phyloP scores from a whole-genome alignment of 2,888 invertebrate species.

The Zhuqinia jingwanae region DNA sequence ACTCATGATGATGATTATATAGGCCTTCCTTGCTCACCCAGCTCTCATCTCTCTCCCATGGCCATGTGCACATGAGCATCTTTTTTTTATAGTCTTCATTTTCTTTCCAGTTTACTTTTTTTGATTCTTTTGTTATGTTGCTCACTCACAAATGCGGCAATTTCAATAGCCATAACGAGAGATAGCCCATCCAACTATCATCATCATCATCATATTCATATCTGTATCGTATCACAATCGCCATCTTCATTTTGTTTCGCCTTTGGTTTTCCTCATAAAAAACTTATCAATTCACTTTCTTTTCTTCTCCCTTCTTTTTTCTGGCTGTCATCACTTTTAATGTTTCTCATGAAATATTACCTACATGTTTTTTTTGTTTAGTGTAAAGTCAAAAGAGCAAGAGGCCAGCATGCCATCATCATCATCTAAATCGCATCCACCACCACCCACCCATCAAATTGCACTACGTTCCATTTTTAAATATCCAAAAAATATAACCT shows the following conservation, averaged over 20 bases:
- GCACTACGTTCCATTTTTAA: slow-evolving; percentile 34
- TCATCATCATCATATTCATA: slow-evolving; percentile 41
- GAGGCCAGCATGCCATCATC: not conserved
- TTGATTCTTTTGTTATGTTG: slow-evolving; percentile 13
- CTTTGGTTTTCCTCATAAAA: slow-evolving; percentile 45
- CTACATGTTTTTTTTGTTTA: not conserved
- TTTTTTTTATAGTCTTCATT: not conserved
- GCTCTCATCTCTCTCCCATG: slow-evolving; percentile 25
- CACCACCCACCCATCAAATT: slow-evolving; percentile 39
- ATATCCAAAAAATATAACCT: too few species aligned
- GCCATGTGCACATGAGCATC: slow-evolving; percentile 41
- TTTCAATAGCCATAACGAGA: not conserved
- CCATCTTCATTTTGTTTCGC: slow-evolving; percentile 11
- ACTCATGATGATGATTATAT: too few species aligned
- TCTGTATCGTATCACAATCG: slow-evolving; percentile 44
- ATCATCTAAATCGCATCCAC: not conserved
- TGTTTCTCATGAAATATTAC: slow-evolving; percentile 43
- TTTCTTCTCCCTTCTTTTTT: slow-evolving; percentile 39
- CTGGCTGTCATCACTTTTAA: slow-evolving; percentile 50
- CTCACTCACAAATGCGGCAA: not conserved
- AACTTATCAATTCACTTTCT: slow-evolving; percentile 57
- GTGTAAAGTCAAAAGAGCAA: not conserved
- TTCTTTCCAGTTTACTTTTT: slow-evolving; percentile 22
- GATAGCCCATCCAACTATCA: slow-evolving; percentile 31
- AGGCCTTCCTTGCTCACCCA: not conserved